A percentile compares a stretch with the other conserved stretches of the same genome.
phyloP scores from a whole-genome alignment of 2,113 vertebrate genomes.

The Bambusicola thoracicus region DNA sequence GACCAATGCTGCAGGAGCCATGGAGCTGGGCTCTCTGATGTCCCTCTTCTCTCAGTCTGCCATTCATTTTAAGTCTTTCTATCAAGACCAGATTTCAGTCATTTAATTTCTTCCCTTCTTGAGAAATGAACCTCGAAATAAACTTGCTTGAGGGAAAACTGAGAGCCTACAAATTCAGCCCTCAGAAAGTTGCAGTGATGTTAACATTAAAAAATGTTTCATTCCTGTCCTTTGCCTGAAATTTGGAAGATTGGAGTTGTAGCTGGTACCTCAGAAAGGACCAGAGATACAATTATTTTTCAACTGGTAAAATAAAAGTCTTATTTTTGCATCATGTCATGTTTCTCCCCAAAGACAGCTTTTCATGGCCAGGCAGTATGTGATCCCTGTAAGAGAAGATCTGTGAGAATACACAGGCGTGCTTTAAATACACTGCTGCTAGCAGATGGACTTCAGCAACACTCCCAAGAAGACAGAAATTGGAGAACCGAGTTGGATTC shows the following conservation, averaged over 20 bases:
- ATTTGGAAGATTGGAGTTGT: not conserved
- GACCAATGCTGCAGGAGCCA: not conserved
- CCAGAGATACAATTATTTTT: not conserved
- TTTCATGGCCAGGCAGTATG: not conserved
- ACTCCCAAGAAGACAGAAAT: conserved; percentile 5
- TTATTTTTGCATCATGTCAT: not conserved
- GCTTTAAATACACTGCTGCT: conserved; percentile 11
- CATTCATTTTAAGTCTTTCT: not conserved
- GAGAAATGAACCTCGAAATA: not conserved
- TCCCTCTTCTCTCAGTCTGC: not conserved
- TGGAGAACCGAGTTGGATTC: conserved; percentile 21
- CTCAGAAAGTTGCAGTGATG: not conserved
- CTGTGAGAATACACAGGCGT: not conserved
- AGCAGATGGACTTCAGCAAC: conserved; percentile 7
- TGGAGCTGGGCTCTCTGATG: not conserved
- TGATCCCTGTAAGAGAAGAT: not conserved
- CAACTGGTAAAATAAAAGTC: not conserved
- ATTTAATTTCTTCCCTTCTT: not conserved
- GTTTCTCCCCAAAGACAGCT: not conserved
- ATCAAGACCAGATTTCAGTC: not conserved
- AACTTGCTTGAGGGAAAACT: not conserved
- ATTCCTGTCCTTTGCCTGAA: not conserved
- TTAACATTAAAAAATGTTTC: not conserved
- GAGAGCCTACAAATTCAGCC: not conserved
- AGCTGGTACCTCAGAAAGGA: not conserved